Base-by-base conservation (phyloP, 2,888 invertebrate species). In the Tenthredo livida region DNA sequence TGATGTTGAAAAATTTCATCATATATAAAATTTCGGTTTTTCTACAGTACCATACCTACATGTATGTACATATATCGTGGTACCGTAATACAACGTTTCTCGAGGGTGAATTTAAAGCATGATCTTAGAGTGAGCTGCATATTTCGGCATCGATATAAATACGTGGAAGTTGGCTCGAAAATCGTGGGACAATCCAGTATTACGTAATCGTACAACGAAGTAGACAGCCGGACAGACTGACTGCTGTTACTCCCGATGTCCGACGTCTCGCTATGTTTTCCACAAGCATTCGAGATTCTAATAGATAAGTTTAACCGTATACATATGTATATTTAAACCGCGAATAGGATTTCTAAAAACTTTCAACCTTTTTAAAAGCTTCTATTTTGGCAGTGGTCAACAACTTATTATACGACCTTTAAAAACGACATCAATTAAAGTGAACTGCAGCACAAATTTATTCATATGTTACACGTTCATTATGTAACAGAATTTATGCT, bases 131-230 rank as follows among this genome's bases (percentile, higher is more conserved):
- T n/a, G 72, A 86, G 82, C 84, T 85, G 86, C 86, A 85, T 75
- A 85, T 86, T 86, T 85, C 80, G 85, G 85, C 86, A 86, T 86
- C 86, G 86, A 86, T 85, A 83, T 85, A 86, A 86, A 86, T 86
- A 86, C 77, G 54, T 82, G 50, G 70, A 84, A 75, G 82, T 82
- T 86, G 86, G 86, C 86, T 85, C 86, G 85, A 47, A 86, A 80
- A 80, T 86, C 86, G 70, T 85, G 86, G 84, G 86, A 72, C 85
- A 85, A 84, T 77, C 85, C 85, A 65, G 82, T 65, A 47, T 84
- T 85, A 50, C 85, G 77, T 75, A 84, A 84, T 65, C 72, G 25
- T 7, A 29, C 67, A 67, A 67, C 67, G 29, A 47, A 50, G 70
- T 37, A 67, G 83, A 83, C 83, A 50, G 47, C 25, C 70, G 47